Conservation (phyloP, 1,140 invertebrate genomes). For the Chlorops oryzae region DNA sequence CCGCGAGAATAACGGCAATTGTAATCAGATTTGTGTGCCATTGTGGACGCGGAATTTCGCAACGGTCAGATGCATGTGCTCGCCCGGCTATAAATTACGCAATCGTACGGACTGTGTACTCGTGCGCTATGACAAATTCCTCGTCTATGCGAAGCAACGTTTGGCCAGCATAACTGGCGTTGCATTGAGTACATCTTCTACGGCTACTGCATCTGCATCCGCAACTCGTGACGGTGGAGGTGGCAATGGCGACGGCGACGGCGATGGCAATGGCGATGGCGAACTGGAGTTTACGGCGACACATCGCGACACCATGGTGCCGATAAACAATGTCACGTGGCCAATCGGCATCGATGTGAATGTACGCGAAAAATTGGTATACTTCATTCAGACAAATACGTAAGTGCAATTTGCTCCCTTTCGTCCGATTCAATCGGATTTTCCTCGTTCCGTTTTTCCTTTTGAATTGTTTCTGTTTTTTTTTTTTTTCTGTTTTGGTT, state of each 20-base stretch:
- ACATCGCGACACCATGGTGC: constrained; percentile 64
- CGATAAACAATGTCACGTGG: constrained; percentile 57
- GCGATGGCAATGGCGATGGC: constrained; percentile 18
- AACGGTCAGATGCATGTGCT: constrained; percentile 62
- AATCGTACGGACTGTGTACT: constrained; percentile 55
- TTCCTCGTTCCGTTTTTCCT: too few species aligned
- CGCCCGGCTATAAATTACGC: constrained; percentile 59
- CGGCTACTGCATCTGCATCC: constrained; percentile 28
- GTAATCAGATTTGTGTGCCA: constrained; percentile 68
- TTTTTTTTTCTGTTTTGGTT: constrained; percentile 4
- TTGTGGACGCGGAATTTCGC: constrained; percentile 53
- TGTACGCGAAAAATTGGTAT: constrained; percentile 57
- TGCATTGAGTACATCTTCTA: constrained; percentile 39
- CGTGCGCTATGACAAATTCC: constrained; percentile 51
- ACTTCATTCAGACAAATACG: constrained; percentile 48
- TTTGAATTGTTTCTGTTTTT: too few species aligned
- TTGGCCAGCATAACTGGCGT: constrained; percentile 62
- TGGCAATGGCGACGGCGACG: constrained; percentile 19
- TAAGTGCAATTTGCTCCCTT: constrained; percentile 3
- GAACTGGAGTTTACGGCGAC: too few species aligned
- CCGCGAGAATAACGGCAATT: constrained; percentile 63
- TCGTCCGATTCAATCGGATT: not conserved
- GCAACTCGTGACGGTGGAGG: constrained; percentile 28
- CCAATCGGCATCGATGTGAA: constrained; percentile 67
- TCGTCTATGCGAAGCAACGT: constrained; percentile 59